Evolutionary conservation across 2,888 invertebrate genomes (phyloP).

Genomic region (Trichopoda pennipes): DNA sequence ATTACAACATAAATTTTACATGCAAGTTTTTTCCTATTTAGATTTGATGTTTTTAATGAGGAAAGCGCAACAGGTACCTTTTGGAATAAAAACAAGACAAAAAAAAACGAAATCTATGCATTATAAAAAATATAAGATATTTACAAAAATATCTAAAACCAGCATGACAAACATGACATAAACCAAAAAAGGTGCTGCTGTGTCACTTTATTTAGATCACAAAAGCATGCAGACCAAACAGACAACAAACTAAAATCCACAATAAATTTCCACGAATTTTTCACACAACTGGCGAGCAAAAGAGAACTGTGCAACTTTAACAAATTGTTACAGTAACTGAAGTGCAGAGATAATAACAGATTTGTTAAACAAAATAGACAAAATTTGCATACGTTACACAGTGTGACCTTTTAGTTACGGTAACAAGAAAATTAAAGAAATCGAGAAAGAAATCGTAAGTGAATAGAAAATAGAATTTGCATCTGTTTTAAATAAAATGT

Average conservation of each 20-base stretch:
- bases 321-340: conserved; percentile 48
- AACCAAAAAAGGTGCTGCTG: conserved; percentile 68
- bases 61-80: conserved; percentile 52
- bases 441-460: background rate
- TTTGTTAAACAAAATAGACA: conserved; percentile 26
- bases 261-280: conserved; percentile 56
- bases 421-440: conserved; percentile 6
- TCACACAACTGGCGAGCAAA: conserved; percentile 45
- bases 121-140: conserved; percentile 30
- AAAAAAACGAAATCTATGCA: background rate
- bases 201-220: conserved; percentile 65
- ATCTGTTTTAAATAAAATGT: conserved; percentile 51
- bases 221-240: conserved; percentile 36
- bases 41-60: background rate
- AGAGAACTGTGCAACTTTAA: conserved; percentile 41
- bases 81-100: background rate
- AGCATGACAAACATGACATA: conserved; percentile 67
- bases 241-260: conserved; percentile 19
- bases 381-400: conserved; percentile 55
- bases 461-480: conserved; percentile 43
- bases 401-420: conserved; percentile 41
- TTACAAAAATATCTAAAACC: conserved; percentile 52
- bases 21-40: background rate
- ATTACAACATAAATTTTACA: background rate
- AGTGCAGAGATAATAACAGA: conserved; percentile 39